phyloP scores from a whole-genome alignment of 2,797 vertebrate genomes.

The Allenopithecus nigroviridis region DNA sequence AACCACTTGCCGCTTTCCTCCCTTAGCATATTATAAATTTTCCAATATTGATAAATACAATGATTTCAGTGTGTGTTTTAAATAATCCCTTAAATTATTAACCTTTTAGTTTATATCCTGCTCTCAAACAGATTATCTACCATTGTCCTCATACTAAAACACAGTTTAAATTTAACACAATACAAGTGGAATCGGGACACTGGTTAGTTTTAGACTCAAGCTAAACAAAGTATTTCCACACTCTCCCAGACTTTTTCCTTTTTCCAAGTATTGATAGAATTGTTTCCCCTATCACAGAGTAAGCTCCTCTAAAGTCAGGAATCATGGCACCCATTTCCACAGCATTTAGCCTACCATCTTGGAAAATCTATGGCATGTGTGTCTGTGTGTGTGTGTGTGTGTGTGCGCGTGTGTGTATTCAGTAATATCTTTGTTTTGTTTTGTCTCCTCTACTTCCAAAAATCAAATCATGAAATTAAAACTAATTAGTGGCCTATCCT shows the following conservation, averaged over 20 bases:
- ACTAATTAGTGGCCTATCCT: background rate
- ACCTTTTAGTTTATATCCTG: background rate
- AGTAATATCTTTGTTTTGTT: background rate
- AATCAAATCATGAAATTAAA: constrained; percentile 24
- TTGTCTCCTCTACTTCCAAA: constrained; percentile 4
- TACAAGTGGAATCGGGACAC: background rate
- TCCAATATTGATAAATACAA: background rate
- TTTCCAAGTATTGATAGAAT: background rate
- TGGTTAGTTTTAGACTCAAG: background rate
- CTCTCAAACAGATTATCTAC: background rate
- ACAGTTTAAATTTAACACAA: background rate
- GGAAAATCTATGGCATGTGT: background rate
- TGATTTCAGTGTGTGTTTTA: constrained; percentile 22
- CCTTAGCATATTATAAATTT: background rate
- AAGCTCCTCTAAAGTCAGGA: background rate
- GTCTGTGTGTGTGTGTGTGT: too few relatives aligned
- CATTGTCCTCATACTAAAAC: background rate
- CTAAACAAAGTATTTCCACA: background rate
- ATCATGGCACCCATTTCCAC: background rate
- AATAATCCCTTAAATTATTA: background rate
- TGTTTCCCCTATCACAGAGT: background rate
- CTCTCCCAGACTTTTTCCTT: background rate
- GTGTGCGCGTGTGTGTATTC: background rate
- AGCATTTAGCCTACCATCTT: background rate
- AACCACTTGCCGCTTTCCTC: background rate